Evolutionary conservation across 2,888 invertebrate species (phyloP).

Genomic region (Lottia scabra): DNA sequence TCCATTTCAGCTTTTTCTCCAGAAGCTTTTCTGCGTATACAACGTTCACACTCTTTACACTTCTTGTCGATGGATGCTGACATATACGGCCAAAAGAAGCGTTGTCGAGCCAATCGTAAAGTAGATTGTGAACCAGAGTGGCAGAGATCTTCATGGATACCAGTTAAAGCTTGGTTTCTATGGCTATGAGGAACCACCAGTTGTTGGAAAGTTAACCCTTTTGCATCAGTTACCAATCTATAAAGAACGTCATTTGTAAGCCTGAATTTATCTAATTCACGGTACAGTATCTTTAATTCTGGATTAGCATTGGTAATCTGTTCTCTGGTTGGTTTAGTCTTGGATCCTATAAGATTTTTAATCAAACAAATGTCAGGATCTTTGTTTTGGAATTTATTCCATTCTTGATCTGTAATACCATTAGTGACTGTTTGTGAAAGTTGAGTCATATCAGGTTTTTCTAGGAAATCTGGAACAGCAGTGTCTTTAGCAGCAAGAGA

Average conservation of each 20-base stretch:
- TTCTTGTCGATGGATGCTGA: slow-evolving; percentile 25
- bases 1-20: background rate
- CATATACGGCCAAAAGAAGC: slow-evolving; percentile 41
- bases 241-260: background rate
- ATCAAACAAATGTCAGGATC: background rate
- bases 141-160: background rate
- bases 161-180: background rate
- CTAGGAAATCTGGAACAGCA: background rate
- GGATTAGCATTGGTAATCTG: background rate
- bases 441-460: background rate
- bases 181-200: background rate
- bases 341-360: background rate
- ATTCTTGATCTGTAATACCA: background rate
- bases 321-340: background rate
- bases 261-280: background rate
- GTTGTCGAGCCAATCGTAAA: background rate
- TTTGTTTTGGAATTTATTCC: background rate
- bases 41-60: slow-evolving; percentile 32
- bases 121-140: background rate
- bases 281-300: background rate
- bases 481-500: background rate
- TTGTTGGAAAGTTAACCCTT: background rate
- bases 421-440: background rate
- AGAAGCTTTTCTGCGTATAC: slow-evolving; percentile 14
- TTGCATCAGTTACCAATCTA: background rate